A percentile compares a stretch with the other conserved stretches of the same genome.
Evolutionary conservation across 2,113 vertebrate species (phyloP).

Genomic region (Atlantisia rogersi): DNA sequence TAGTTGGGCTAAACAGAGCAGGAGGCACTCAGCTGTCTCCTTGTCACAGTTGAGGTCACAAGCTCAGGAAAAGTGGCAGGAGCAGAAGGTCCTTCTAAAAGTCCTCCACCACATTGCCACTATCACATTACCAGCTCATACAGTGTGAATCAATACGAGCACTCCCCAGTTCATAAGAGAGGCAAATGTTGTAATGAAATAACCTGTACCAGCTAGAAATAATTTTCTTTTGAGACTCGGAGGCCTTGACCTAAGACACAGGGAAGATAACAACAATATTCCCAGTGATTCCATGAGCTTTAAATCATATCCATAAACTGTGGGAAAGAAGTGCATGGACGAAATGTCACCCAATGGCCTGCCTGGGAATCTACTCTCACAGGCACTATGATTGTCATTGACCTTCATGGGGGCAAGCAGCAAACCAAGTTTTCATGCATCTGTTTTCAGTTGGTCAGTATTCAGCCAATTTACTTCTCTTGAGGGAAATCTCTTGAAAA

Average conservation of each 20-base stretch:
- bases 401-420: not conserved
- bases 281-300: not conserved
- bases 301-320: not conserved
- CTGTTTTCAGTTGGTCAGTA: not conserved
- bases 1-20: not conserved
- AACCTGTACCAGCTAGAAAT: not conserved
- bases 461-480: not conserved
- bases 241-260: not conserved
- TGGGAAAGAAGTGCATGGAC: not conserved
- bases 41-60: not conserved
- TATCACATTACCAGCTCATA: not conserved
- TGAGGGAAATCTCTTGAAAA: not conserved
- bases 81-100: slow-evolving; percentile 12
- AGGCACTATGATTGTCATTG: not conserved
- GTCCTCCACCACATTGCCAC: not conserved
- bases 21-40: not conserved
- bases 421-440: not conserved
- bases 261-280: not conserved
- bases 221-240: not conserved
- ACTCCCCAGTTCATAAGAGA: not conserved
- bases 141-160: not conserved
- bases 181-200: not conserved
- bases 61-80: not conserved
- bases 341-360: not conserved
- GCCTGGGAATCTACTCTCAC: slow-evolving; percentile 12